These are phyloP conservation scores for Andrena dorsata DNA, from an alignment of 2,888 invertebrate genomes.

Conservation along the genomic window DNA sequence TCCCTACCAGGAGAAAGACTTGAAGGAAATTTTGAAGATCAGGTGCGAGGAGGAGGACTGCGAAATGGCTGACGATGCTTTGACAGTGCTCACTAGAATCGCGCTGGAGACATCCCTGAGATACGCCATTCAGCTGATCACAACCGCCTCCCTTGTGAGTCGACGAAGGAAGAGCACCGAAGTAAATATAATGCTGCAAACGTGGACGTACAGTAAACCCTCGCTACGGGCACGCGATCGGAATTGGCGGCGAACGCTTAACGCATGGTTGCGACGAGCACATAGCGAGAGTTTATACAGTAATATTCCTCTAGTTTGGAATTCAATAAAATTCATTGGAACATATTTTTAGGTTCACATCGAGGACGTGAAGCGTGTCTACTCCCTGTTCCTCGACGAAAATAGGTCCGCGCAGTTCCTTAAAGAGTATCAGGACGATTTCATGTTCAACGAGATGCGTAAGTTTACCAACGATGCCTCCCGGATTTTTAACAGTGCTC, in stretches of 20 bases:
- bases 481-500: not conserved
- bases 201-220: no score
- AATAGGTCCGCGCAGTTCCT: slow-evolving; percentile 96
- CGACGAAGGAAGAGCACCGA: slow-evolving; percentile 94
- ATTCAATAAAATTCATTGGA: not conserved
- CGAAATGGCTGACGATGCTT: slow-evolving; percentile 95
- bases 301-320: not conserved
- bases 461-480: slow-evolving; percentile 41
- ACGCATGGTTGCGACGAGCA: no score
- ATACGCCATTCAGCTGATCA: slow-evolving; percentile 99
- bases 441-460: slow-evolving; percentile 92
- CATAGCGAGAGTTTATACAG: no score
- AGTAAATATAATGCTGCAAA: slow-evolving; percentile 84
- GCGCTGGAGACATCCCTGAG: slow-evolving; percentile 97
- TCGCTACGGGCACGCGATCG: no score
- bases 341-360: slow-evolving; percentile 88
- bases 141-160: slow-evolving; percentile 97
- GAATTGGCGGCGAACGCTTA: no score
- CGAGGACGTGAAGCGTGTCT: slow-evolving; percentile 97
- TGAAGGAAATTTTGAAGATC: slow-evolving; percentile 96
- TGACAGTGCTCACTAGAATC: slow-evolving; percentile 96
- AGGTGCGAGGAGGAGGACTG: slow-evolving; percentile 99
- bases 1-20: slow-evolving; percentile 94
- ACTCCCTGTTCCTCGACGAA: slow-evolving; percentile 97
- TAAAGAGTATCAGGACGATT: slow-evolving; percentile 97